These are phyloP conservation scores for Drosophila macrospina DNA, from an alignment of 2,888 invertebrate species.

Conservation along the genomic window DNA sequence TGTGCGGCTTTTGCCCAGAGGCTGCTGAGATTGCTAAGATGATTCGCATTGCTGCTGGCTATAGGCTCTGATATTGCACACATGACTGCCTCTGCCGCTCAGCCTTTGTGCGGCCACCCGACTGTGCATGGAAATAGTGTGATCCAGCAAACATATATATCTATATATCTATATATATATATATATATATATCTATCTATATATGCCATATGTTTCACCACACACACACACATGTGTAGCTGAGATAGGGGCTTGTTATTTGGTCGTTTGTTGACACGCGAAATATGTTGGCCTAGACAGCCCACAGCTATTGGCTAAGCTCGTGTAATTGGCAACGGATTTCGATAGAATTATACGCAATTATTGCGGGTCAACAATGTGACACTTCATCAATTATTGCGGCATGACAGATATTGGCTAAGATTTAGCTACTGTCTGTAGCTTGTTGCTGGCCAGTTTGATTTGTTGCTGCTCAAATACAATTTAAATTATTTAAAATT, in stretches of 20 bases:
- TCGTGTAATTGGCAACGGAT: constrained; percentile 44
- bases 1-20: constrained; percentile 33
- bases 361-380: constrained; percentile 18
- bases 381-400: constrained; percentile 8
- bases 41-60: constrained; percentile 34
- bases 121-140: constrained; percentile 39
- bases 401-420: not conserved
- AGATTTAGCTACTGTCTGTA: too few relatives aligned
- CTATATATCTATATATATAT: constrained; percentile 2
- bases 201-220: constrained; percentile 11
- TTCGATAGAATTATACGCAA: constrained; percentile 33
- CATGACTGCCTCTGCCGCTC: constrained; percentile 58
- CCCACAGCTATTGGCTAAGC: constrained; percentile 34
- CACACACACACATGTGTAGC: not conserved
- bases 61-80: constrained; percentile 58
- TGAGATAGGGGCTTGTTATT: constrained; percentile 15
- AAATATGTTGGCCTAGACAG: constrained; percentile 41
- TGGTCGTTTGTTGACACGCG: constrained; percentile 42
- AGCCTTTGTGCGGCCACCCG: constrained; percentile 32
- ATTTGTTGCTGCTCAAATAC: too few relatives aligned
- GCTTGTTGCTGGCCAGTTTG: too few relatives aligned
- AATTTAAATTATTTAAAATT: too few relatives aligned
- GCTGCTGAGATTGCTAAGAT: constrained; percentile 47
- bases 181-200: constrained; percentile 1
- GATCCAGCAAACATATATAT: constrained; percentile 12